Percentiles rank a stretch among this genome's conserved stretches.
phyloP scores from a whole-genome alignment of 2,888 invertebrate species.

The Epinotia nisella region DNA sequence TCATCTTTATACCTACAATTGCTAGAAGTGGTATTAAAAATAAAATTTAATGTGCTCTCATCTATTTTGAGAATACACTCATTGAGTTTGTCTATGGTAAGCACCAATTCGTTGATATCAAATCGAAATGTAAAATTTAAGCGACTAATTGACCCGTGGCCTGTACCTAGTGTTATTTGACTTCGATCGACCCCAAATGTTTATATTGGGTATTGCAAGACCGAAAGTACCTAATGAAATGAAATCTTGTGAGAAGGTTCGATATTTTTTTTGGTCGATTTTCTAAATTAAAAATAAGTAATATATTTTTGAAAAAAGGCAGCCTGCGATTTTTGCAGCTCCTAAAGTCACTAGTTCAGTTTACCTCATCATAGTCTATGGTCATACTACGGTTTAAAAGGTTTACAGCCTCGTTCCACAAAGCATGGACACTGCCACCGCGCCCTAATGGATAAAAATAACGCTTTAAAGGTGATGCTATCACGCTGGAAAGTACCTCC shows the following conservation, averaged over 20 bases:
- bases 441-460: slow-evolving; percentile 51
- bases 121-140: background rate
- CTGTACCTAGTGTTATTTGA: background rate
- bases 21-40: too few species aligned
- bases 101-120: background rate
- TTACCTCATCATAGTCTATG: background rate
- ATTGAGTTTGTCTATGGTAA: too few species aligned
- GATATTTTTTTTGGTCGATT: too few species aligned
- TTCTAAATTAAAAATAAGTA: too few species aligned
- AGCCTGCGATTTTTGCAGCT: too few species aligned
- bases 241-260: too few species aligned
- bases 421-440: slow-evolving; percentile 26
- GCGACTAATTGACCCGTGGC: background rate
- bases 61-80: too few species aligned
- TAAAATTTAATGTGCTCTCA: too few species aligned
- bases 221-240: too few species aligned
- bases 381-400: slow-evolving; percentile 37
- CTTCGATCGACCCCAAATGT: slow-evolving; percentile 10
- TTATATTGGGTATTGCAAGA: background rate
- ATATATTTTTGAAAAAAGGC: too few species aligned
- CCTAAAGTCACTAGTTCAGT: too few species aligned
- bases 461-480: slow-evolving; percentile 48
- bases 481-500: slow-evolving; percentile 30
- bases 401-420: slow-evolving; percentile 34
- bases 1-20: too few species aligned